These are phyloP conservation scores for Lordiphosa mommai DNA, from an alignment of 1,140 invertebrate species.

Conservation along the genomic window DNA sequence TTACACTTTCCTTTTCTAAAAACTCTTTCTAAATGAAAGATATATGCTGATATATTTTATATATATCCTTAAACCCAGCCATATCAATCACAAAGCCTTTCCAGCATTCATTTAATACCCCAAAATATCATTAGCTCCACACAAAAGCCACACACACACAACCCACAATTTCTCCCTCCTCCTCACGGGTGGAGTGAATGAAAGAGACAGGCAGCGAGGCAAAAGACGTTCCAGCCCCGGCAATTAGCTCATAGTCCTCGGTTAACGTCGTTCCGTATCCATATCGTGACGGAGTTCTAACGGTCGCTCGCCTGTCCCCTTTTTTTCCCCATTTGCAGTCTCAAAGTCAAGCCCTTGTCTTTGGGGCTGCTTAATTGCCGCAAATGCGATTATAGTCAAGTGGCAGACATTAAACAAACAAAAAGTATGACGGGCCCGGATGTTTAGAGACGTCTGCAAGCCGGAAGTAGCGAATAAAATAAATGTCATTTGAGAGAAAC, in stretches of 20 bases:
- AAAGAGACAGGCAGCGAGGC: too few species aligned
- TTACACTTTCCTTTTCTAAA: too few species aligned
- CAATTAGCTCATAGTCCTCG: constrained; percentile 50
- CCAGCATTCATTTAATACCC: too few species aligned
- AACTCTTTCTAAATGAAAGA: too few species aligned
- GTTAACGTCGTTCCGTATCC: constrained; percentile 20
- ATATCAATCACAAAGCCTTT: too few species aligned
- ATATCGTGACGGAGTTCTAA: too few species aligned
- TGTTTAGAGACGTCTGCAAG: constrained; percentile 70
- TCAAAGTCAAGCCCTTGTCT: constrained; percentile 62
- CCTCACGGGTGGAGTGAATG: too few species aligned
- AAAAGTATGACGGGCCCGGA: constrained; percentile 71
- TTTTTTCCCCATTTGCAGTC: constrained; percentile 19
- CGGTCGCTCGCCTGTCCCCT: not conserved
- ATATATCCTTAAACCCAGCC: too few species aligned
- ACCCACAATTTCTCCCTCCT: too few species aligned
- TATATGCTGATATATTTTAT: too few species aligned
- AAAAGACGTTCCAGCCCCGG: constrained; percentile 53
- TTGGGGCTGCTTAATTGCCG: constrained; percentile 64
- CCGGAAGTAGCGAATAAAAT: constrained; percentile 75
- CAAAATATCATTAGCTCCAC: too few species aligned
- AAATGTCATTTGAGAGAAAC: constrained; percentile 58
- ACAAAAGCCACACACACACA: too few species aligned
- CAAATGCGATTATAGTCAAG: constrained; percentile 76
- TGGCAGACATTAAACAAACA: constrained; percentile 73